These are phyloP conservation scores for Dysdera silvatica DNA, from an alignment of 1,140 invertebrate genomes.

Conservation along the genomic window DNA sequence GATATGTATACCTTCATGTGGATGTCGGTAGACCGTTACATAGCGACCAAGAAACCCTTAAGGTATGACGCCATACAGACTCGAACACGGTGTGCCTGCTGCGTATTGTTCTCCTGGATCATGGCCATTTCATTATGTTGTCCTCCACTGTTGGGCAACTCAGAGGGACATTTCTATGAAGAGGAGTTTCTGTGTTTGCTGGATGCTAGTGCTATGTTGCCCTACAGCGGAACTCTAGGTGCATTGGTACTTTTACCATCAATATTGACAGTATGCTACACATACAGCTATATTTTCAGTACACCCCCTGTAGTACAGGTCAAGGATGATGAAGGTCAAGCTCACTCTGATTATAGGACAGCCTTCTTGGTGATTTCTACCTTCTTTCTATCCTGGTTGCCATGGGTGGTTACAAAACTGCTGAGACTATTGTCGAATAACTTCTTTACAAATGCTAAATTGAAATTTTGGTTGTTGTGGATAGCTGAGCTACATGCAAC, in stretches of 20 bases:
- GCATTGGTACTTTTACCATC: slow-evolving; percentile 85
- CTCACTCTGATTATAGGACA: slow-evolving; percentile 2
- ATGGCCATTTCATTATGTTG: slow-evolving; percentile 81
- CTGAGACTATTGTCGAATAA: background rate
- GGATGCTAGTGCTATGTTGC: slow-evolving; percentile 87
- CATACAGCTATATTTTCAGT: slow-evolving; percentile 84
- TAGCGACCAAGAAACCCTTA: slow-evolving; percentile 83
- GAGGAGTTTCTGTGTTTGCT: slow-evolving; percentile 87
- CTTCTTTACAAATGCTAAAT: background rate
- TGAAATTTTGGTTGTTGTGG: slow-evolving; percentile 15
- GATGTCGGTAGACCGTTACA: slow-evolving; percentile 89
- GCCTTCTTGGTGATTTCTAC: slow-evolving; percentile 12
- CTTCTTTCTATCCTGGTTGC: slow-evolving; percentile 10
- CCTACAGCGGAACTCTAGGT: slow-evolving; percentile 81
- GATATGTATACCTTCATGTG: slow-evolving; percentile 93
- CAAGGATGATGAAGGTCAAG: background rate
- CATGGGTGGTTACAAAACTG: slow-evolving; percentile 8
- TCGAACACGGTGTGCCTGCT: slow-evolving; percentile 84
- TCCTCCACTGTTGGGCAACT: slow-evolving; percentile 75
- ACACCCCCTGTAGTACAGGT: slow-evolving; percentile 45
- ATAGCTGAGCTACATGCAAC: background rate
- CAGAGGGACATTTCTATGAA: slow-evolving; percentile 67
- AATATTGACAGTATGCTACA: slow-evolving; percentile 84
- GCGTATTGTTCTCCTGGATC: slow-evolving; percentile 96
- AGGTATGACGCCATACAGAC: slow-evolving; percentile 91